phyloP scores from a whole-genome alignment of 2,888 invertebrate genomes.

The Caradrina kadenii region DNA sequence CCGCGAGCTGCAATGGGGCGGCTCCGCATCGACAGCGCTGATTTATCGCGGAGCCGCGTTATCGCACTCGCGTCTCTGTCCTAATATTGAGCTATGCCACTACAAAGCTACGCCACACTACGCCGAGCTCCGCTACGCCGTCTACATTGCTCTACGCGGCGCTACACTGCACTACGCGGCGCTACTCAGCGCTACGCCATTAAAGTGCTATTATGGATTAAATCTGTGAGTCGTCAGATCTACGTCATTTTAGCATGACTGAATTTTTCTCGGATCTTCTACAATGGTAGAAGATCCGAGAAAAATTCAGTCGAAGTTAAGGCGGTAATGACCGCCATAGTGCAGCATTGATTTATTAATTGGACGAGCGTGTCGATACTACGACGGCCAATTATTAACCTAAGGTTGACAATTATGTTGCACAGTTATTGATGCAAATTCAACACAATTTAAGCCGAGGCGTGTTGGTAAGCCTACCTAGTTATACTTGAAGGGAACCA shows the following conservation, averaged over 20 bases:
- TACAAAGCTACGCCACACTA: slow-evolving; percentile 1
- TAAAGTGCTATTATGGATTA: no score
- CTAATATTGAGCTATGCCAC: slow-evolving; percentile 20
- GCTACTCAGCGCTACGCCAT: neutral
- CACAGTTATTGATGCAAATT: neutral
- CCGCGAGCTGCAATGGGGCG: slow-evolving; percentile 86
- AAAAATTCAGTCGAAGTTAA: no score
- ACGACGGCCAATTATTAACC: neutral
- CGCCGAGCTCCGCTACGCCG: slow-evolving; percentile 3
- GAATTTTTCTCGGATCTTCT: no score
- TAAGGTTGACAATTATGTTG: neutral
- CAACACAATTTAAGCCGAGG: neutral
- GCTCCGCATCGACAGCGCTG: slow-evolving; percentile 89
- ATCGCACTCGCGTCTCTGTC: slow-evolving; percentile 76
- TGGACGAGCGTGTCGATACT: neutral
- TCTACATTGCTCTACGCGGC: neutral
- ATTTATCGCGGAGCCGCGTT: slow-evolving; percentile 86
- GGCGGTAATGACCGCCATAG: no score
- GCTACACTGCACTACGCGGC: neutral
- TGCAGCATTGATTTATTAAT: neutral
- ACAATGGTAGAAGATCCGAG: no score
- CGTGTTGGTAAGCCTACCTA: neutral
- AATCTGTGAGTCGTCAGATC: no score
- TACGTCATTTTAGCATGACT: no score
- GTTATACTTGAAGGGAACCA: neutral